A percentile compares a stretch with the other conserved stretches of the same genome.
Conservation (phyloP, 2,888 invertebrate species). For the Tuta absoluta region DNA sequence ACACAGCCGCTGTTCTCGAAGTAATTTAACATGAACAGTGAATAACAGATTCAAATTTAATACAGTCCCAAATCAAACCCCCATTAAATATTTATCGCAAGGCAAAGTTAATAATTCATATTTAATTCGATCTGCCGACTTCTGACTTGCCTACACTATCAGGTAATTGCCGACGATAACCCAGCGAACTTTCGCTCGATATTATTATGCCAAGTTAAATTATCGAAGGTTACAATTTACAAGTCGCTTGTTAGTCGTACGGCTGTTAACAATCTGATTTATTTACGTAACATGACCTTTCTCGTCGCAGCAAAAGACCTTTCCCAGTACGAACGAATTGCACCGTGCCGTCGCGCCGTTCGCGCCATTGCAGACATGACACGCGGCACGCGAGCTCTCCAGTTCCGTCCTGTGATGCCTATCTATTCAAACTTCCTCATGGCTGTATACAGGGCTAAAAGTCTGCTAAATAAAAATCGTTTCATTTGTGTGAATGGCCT, state of each 20-base stretch:
- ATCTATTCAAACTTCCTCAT: slow-evolving; percentile 28
- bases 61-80: not conserved
- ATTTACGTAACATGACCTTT: slow-evolving; percentile 32
- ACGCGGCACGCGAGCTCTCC: slow-evolving; percentile 31
- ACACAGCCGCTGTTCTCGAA: not conserved
- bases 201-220: slow-evolving; percentile 1
- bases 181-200: slow-evolving; percentile 12
- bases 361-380: slow-evolving; percentile 29
- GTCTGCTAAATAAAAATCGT: no score
- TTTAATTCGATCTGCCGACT: slow-evolving; percentile 3
- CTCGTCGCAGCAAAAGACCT: slow-evolving; percentile 20
- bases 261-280: slow-evolving; percentile 23
- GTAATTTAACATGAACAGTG: not conserved
- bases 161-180: slow-evolving; percentile 18
- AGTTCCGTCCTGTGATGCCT: slow-evolving; percentile 35
- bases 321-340: slow-evolving; percentile 25
- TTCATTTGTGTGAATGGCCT: no score
- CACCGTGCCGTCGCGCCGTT: slow-evolving; percentile 27
- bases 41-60: slow-evolving; percentile 8
- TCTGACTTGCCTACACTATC: slow-evolving; percentile 7
- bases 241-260: slow-evolving; percentile 10
- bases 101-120: slow-evolving; percentile 7
- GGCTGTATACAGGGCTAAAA: not conserved
- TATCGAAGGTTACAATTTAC: slow-evolving; percentile 23
- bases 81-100: not conserved